Conservation (phyloP, 2,113 vertebrate species). For the Barnardius zonarius region DNA sequence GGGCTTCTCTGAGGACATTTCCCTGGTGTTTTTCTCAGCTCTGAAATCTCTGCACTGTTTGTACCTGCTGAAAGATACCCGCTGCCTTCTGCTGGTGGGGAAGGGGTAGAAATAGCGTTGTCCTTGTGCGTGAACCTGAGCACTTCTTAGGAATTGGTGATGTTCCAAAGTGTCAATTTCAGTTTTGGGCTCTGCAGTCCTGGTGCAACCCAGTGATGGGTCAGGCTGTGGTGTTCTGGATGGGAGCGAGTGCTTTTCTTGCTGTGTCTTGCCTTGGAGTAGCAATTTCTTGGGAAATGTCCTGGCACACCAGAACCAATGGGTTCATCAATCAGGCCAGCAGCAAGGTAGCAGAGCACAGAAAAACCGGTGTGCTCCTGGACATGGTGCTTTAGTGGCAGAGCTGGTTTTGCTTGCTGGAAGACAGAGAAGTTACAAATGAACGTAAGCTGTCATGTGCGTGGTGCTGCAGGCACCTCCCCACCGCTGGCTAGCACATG, state of each 20-base stretch:
- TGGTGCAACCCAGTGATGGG: not conserved
- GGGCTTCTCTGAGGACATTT: not conserved
- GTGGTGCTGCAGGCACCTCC: not conserved
- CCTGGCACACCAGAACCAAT: accelerated
- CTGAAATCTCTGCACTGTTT: not conserved
- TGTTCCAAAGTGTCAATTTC: not conserved
- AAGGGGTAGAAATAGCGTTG: not conserved
- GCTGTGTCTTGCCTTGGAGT: not conserved
- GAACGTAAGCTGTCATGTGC: not conserved
- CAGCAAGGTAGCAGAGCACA: not conserved
- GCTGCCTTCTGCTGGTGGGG: not conserved
- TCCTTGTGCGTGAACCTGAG: not conserved
- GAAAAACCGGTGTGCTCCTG: not conserved
- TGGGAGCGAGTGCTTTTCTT: not conserved
- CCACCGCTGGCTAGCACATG: accelerated
- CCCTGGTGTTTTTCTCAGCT: not conserved
- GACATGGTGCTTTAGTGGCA: not conserved
- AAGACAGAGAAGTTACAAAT: not conserved
- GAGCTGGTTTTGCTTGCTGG: not conserved
- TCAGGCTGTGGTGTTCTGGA: not conserved
- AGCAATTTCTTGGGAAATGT: not conserved
- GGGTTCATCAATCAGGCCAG: too few species aligned
- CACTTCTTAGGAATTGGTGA: accelerated
- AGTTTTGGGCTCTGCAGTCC: not conserved
- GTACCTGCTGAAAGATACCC: not conserved